phyloP scores from a whole-genome alignment of 2,113 vertebrate genomes.

The Dipodomys stephensi region DNA sequence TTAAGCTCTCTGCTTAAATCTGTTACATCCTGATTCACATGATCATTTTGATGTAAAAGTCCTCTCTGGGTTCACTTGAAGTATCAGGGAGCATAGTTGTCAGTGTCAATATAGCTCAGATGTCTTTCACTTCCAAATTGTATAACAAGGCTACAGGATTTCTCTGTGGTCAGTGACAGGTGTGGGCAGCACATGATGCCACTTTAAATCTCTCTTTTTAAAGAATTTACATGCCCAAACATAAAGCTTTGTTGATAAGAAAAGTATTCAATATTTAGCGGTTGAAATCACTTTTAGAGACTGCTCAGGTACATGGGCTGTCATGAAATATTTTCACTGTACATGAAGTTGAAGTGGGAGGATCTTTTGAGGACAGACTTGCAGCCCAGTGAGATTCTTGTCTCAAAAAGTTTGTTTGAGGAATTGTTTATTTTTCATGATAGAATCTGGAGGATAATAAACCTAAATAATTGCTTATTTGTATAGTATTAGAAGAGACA shows the following conservation, averaged over 20 bases:
- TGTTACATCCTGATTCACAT: not conserved
- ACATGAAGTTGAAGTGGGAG: too few relatives aligned
- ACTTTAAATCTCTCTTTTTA: not conserved
- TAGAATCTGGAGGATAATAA: not conserved
- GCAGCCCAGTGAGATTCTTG: not conserved
- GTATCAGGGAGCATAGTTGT: not conserved
- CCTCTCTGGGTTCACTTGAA: not conserved
- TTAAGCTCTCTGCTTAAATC: not conserved
- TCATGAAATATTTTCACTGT: not conserved
- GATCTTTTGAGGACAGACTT: not conserved
- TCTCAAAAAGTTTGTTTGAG: not conserved
- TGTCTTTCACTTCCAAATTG: not conserved
- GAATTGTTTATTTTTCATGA: conserved; percentile 1
- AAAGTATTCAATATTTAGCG: not conserved
- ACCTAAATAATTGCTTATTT: not conserved
- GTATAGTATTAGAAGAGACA: not conserved
- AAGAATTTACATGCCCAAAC: conserved; percentile 11
- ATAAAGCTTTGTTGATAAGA: not conserved
- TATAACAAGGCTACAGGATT: not conserved
- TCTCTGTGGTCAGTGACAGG: not conserved
- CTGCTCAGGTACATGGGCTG: not conserved
- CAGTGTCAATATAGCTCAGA: not conserved
- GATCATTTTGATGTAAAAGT: not conserved
- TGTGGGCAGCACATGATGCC: not conserved
- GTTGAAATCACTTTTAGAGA: not conserved